These are phyloP conservation scores for Epizoanthus rinbou DNA, from an alignment of 92 coral and sea anemone genomes.

Conservation along the genomic window DNA sequence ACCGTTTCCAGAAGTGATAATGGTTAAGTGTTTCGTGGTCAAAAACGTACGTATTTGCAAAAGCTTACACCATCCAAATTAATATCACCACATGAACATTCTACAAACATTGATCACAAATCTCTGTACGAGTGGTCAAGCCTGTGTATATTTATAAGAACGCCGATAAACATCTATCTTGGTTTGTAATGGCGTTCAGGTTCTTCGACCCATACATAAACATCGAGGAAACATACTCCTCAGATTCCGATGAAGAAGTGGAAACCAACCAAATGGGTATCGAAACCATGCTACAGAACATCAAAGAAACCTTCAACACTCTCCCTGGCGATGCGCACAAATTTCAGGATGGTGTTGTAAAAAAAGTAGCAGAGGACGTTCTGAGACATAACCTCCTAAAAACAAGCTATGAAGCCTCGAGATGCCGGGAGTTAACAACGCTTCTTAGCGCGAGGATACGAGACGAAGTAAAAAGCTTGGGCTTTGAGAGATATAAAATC, in stretches of 20 bases:
- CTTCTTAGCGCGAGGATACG: constrained; percentile 66
- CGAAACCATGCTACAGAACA: constrained; percentile 44
- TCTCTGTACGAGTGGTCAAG: neutral
- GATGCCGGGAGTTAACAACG: constrained; percentile 56
- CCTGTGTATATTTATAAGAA: neutral
- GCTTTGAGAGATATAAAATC: constrained; percentile 64
- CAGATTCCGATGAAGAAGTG: constrained; percentile 40
- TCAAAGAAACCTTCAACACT: constrained; percentile 48
- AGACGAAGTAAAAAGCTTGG: constrained; percentile 60
- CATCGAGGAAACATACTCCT: constrained; percentile 32
- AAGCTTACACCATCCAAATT: too few species aligned
- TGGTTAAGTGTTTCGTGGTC: too few species aligned
- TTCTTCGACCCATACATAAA: constrained; percentile 63
- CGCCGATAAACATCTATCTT: neutral
- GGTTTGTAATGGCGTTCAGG: constrained; percentile 46
- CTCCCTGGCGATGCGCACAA: constrained; percentile 45
- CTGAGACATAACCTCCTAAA: constrained; percentile 49
- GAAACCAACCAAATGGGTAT: constrained; percentile 19
- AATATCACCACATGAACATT: too few species aligned
- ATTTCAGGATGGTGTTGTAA: constrained; percentile 52
- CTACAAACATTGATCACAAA: too few species aligned
- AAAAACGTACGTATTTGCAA: too few species aligned
- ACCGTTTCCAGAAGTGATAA: too few species aligned
- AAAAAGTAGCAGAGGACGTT: constrained; percentile 47
- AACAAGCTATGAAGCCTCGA: constrained; percentile 56